Evolutionary conservation across 2,888 invertebrate species (phyloP), one percentile per base, ranked within the genome.

Genomic region (Oscheius sp.): DNA sequence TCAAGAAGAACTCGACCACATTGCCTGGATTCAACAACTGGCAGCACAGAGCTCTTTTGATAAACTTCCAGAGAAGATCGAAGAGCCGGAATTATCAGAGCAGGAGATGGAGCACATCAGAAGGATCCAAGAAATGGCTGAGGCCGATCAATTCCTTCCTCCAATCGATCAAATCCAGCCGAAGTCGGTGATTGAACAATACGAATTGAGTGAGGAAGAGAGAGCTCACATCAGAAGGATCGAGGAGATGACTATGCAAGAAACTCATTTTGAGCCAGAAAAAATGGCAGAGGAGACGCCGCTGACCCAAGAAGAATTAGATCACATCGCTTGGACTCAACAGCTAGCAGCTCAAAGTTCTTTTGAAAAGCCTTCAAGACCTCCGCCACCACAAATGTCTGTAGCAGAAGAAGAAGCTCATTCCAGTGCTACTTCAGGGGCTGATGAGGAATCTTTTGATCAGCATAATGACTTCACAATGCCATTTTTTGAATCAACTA

Each of bases 181-280:
- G 17, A 12, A 17, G 37, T 6, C 2, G 45, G 1, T 15, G 31
- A 53, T 20, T 4, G 12, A 27, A 55, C 50, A 37, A n/a, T 63
- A 46, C n/a, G 71, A 65, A 20, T 37, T 75, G 12, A 73, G 68
- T n/a, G 39, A 69, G 50, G 67, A 52, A 4, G 75, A 75, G 58
- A 68, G 75, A 15, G 75, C 71, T 25, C 76, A 79, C 53, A 78
- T 75, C n/a, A 52, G 63, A 29, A 72, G 39, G 58, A 72, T 78
- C 39, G 53, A 53, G 33, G 72, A 65, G 53, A 63, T 69, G 66
- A 72, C 78, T 31, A 70, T n/a, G n/a, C n/a, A n/a, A n/a, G n/a
- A n/a, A n/a, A n/a, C n/a, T n/a, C n/a, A n/a, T n/a, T n/a, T n/a
- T n/a, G n/a, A n/a, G n/a, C n/a, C n/a, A n/a, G n/a, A n/a, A n/a